Base-by-base conservation (phyloP, 2,888 invertebrate genomes). In the Gandaritis pyraliata region DNA sequence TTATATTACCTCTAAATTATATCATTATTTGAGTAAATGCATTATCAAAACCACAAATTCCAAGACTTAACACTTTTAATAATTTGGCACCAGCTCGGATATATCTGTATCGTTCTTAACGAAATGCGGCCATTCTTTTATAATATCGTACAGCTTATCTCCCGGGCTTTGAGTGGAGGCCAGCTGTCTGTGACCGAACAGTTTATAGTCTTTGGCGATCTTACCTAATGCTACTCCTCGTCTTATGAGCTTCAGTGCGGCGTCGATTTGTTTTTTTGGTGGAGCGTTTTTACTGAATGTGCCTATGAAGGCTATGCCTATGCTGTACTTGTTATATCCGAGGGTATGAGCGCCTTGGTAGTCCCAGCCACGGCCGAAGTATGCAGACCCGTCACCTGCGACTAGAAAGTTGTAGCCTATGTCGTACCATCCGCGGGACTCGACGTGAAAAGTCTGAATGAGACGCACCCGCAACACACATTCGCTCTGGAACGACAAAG, bases 321-420 rank as follows among this genome's bases (percentile, higher is more conserved):
- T 93, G 74, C 95, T 95, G 53, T 84, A 90, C 12, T 81, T 81
- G 77, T 96, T 96, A 76, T 94, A 96, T 46, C 94, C 92, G 45
- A 92, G 92, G 0, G 96, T 93, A 74, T 96, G 96, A 0, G 96
- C 95, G 0, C 96, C 97, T 46, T 94, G 88, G 61, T 85, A 82
- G 68, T 95, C 93, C 97, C 97, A 97, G 0, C 96, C 95, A 4
- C 96, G 94, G 0, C 95, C 96, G 68, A 93, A 94, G 78, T 96
- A 96, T 0, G 94, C 95, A 8, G 94, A 92, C 0, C 96, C 96
- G 76, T 96, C 96, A 4, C 96, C 96, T 0, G 96, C 97, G 1
- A 97, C 93, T 1, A 97, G 83, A 72, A 96, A 97, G 77, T 96
- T 97, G 80, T 96, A 97, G 0, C 92, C 94, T 23, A 96, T 96